Evolutionary conservation across 1,140 invertebrate species (phyloP).

Genomic region (Geopemphigus sp.): DNA sequence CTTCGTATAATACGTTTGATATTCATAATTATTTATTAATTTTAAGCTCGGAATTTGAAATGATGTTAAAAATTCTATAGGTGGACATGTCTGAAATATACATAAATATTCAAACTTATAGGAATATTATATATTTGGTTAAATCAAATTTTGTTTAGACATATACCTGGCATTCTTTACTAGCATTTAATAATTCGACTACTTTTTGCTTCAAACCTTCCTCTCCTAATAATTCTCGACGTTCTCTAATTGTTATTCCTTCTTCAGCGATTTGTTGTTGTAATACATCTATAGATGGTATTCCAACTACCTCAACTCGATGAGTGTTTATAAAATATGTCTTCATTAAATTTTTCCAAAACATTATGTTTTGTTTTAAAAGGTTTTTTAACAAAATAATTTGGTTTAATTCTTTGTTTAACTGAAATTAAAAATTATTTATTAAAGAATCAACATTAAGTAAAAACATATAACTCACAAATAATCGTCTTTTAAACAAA

Average conservation of each 20-base stretch:
- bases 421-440: slow-evolving; percentile 63
- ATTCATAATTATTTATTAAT: slow-evolving; percentile 68
- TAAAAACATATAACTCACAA: too few species aligned
- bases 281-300: slow-evolving; percentile 62
- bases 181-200: slow-evolving; percentile 65
- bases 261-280: slow-evolving; percentile 66
- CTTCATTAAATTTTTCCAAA: slow-evolving; percentile 71
- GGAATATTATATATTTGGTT: too few species aligned
- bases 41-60: slow-evolving; percentile 69
- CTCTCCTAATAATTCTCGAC: slow-evolving; percentile 64
- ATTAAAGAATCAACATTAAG: too few species aligned
- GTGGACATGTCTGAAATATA: slow-evolving; percentile 62
- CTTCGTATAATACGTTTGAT: slow-evolving; percentile 62
- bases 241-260: slow-evolving; percentile 65
- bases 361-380: slow-evolving; percentile 63
- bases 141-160: neutral
- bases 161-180: slow-evolving; percentile 72
- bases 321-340: slow-evolving; percentile 68
- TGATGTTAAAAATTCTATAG: slow-evolving; percentile 65
- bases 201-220: slow-evolving; percentile 67
- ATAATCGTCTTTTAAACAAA: slow-evolving; percentile 63
- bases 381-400: slow-evolving; percentile 66
- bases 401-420: slow-evolving; percentile 71
- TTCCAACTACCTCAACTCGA: slow-evolving; percentile 59
- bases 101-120: neutral